A percentile compares a stretch with the other conserved stretches of the same genome.
Evolutionary conservation across 2,113 vertebrate genomes (phyloP).

Genomic region (Tauraco erythrolophus): DNA sequence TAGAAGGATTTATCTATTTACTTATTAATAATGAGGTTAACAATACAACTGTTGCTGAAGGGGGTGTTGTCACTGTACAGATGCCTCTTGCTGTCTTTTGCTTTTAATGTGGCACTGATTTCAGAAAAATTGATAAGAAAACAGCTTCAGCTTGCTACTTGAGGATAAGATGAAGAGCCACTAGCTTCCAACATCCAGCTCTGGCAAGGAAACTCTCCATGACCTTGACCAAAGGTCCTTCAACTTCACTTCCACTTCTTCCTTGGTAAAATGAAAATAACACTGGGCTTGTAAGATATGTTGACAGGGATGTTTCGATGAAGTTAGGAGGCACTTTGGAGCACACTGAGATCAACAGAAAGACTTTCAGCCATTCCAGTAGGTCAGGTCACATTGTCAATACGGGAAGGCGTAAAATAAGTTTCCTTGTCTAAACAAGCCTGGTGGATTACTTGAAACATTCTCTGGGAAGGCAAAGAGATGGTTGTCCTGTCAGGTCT

Average conservation of each 20-base stretch:
- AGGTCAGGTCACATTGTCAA: not conserved
- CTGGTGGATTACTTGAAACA: rapidly evolving
- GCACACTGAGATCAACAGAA: not conserved
- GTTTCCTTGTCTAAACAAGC: not conserved
- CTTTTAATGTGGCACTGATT: not conserved
- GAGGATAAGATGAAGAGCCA: not conserved
- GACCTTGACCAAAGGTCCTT: not conserved
- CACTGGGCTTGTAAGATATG: not conserved
- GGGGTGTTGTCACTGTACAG: not conserved
- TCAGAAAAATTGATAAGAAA: not conserved
- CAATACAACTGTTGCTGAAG: not conserved
- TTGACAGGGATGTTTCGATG: not conserved
- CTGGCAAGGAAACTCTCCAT: not conserved
- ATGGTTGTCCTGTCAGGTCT: not conserved
- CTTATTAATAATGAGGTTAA: not conserved
- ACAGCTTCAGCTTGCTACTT: not conserved
- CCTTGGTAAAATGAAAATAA: not conserved
- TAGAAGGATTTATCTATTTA: not conserved
- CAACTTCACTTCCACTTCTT: not conserved
- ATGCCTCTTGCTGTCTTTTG: not conserved
- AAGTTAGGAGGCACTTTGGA: not conserved
- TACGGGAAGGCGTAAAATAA: not conserved
- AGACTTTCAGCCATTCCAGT: not conserved
- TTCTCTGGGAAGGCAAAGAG: not conserved
- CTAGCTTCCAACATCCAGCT: not conserved